phyloP scores from a whole-genome alignment of 2,888 invertebrate species.

The Trissolcus brochymenae region DNA sequence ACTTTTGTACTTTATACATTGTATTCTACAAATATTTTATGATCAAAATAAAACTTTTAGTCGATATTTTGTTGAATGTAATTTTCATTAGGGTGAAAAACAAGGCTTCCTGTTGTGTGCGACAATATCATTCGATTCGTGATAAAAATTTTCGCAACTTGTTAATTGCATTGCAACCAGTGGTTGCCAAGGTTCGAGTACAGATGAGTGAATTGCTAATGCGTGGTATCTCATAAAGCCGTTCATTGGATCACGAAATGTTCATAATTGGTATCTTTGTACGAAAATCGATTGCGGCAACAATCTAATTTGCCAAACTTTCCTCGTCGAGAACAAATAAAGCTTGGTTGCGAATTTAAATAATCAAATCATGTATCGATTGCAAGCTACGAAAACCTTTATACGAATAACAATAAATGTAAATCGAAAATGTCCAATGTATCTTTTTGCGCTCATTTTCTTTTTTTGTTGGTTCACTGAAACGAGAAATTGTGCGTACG shows the following conservation, averaged over 20 bases:
- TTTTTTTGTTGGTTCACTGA: background rate
- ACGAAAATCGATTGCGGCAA: conserved; percentile 17
- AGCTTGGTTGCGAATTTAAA: conserved; percentile 18
- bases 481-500: conserved; percentile 26
- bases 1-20: too few relatives aligned
- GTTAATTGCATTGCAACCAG: too few relatives aligned
- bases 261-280: conserved; percentile 27
- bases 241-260: conserved; percentile 9
- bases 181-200: too few relatives aligned
- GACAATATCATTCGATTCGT: too few relatives aligned
- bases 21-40: too few relatives aligned
- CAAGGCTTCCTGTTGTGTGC: too few relatives aligned
- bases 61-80: too few relatives aligned
- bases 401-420: conserved; percentile 39
- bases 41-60: too few relatives aligned
- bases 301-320: conserved; percentile 20
- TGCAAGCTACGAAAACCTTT: conserved; percentile 12
- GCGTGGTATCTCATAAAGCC: too few relatives aligned
- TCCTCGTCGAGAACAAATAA: conserved; percentile 15
- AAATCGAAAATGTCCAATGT: conserved; percentile 35
- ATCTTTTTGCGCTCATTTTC: conserved; percentile 16
- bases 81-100: too few relatives aligned
- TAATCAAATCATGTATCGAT: conserved; percentile 23
- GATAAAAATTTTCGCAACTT: background rate
- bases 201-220: too few relatives aligned